Percentiles rank a stretch among this genome's conserved stretches.
Evolutionary conservation across 2,888 invertebrate genomes (phyloP).

Genomic region (Elegia similella): DNA sequence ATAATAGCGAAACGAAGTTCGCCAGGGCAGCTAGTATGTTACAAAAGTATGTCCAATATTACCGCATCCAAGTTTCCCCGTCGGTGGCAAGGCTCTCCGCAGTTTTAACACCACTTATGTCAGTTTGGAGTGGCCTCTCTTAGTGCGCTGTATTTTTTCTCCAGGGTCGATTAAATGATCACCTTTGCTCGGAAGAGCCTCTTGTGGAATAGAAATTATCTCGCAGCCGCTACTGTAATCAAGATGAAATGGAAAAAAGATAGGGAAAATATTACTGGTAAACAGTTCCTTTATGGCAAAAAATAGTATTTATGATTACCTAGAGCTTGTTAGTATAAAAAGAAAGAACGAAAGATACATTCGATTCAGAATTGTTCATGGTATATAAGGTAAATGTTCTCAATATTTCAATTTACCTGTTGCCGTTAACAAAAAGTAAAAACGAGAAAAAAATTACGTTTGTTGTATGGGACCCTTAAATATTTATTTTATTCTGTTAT

Average conservation of each 20-base stretch:
- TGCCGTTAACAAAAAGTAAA: too few relatives aligned
- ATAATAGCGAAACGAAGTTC: too few relatives aligned
- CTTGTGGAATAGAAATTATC: background rate
- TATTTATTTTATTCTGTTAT: too few relatives aligned
- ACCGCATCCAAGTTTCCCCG: background rate
- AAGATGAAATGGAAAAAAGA: background rate
- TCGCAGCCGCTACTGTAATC: background rate
- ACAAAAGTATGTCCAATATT: too few relatives aligned
- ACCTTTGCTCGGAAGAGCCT: background rate
- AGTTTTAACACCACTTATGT: conserved; percentile 21
- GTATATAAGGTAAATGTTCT: too few relatives aligned
- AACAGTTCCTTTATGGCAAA: background rate
- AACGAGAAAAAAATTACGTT: too few relatives aligned
- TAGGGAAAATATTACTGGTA: background rate
- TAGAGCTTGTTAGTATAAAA: too few relatives aligned
- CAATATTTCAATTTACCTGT: too few relatives aligned
- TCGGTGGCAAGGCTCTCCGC: background rate
- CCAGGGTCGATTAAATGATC: conserved; percentile 16
- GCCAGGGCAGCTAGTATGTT: too few relatives aligned
- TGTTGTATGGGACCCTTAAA: too few relatives aligned
- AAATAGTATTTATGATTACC: background rate
- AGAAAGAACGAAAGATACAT: too few relatives aligned
- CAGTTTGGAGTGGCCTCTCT: conserved; percentile 15
- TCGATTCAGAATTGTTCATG: too few relatives aligned
- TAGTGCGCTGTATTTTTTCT: conserved; percentile 10